phyloP scores from a whole-genome alignment of 2,888 invertebrate species.

The Polietes domitor region DNA sequence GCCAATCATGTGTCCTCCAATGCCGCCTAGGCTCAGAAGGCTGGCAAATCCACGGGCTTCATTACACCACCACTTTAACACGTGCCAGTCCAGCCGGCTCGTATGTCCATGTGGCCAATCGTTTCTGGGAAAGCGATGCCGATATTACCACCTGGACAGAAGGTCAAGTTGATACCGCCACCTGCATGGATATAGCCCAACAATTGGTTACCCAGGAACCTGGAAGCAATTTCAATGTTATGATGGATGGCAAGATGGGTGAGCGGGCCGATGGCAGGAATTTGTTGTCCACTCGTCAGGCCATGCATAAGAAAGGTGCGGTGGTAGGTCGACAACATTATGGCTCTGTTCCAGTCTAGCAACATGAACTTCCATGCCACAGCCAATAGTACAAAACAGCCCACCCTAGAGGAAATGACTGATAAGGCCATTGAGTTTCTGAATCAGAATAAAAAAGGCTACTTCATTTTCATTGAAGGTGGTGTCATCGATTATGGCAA shows the following conservation, averaged over 20 bases:
- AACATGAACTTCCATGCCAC: constrained; percentile 38
- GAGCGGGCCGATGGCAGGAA: constrained; percentile 84
- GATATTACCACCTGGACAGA: constrained; percentile 77
- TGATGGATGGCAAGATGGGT: constrained; percentile 85
- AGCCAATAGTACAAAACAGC: constrained; percentile 67
- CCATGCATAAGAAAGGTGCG: constrained; percentile 81
- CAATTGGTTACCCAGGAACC: constrained; percentile 87
- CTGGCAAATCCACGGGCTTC: constrained; percentile 84
- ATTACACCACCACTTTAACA: constrained; percentile 91
- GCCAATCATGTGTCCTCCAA: constrained; percentile 85
- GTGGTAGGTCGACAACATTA: constrained; percentile 83
- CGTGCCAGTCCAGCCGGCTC: constrained; percentile 89
- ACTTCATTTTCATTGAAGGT: constrained; percentile 84
- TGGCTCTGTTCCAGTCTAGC: constrained; percentile 81
- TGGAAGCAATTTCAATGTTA: constrained; percentile 87
- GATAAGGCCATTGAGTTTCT: constrained; percentile 85
- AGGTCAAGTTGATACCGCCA: constrained; percentile 45
- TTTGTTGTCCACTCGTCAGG: constrained; percentile 85
- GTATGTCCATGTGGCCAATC: constrained; percentile 84
- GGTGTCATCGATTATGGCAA: constrained; percentile 89
- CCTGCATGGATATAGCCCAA: constrained; percentile 87
- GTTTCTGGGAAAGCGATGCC: constrained; percentile 88
- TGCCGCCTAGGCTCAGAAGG: constrained; percentile 85
- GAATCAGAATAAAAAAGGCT: constrained; percentile 83
- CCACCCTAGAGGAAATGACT: constrained; percentile 85